A percentile compares a stretch with the other conserved stretches of the same genome.
Evolutionary conservation across 92 coral and sea anemone genomes (phyloP).

Genomic region (Hydrozoanthus gracilis): DNA sequence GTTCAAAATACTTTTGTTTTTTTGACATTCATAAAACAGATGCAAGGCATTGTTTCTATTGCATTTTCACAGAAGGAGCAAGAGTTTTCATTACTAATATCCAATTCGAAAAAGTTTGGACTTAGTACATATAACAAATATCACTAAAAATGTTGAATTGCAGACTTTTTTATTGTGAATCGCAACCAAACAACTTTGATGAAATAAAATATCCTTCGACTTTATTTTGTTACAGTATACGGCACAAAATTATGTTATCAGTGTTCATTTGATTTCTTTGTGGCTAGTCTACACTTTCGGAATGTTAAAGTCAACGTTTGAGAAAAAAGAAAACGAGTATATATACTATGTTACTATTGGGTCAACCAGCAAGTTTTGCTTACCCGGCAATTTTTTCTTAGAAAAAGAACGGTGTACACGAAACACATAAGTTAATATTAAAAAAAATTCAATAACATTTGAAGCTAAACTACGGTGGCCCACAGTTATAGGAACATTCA

Average conservation of each 20-base stretch:
- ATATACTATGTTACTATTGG: too few species aligned
- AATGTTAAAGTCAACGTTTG: too few species aligned
- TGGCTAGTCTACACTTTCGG: too few species aligned
- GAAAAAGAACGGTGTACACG: too few species aligned
- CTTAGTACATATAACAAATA: conserved; percentile 1
- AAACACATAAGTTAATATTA: too few species aligned
- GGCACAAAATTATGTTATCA: too few species aligned
- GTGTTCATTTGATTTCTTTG: not conserved
- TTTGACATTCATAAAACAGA: conserved; percentile 12
- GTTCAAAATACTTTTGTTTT: not conserved
- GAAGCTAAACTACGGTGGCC: too few species aligned
- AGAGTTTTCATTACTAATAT: not conserved
- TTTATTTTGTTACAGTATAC: not conserved
- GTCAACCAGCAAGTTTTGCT: too few species aligned
- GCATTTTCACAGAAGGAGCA: conserved; percentile 6
- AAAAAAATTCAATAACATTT: too few species aligned
- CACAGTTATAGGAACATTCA: too few species aligned
- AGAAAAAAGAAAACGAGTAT: too few species aligned
- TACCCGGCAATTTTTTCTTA: too few species aligned
- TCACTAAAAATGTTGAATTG: conserved; percentile 2
- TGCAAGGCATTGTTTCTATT: conserved; percentile 1
- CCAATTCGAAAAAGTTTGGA: conserved; percentile 14
- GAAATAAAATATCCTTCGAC: conserved; percentile 10
- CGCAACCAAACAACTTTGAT: conserved; percentile 8
- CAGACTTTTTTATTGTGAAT: not conserved